Percentiles rank a stretch among this genome's conserved stretches.
phyloP scores from a whole-genome alignment of 1,140 invertebrate species.

The Lycorma delicatula region DNA sequence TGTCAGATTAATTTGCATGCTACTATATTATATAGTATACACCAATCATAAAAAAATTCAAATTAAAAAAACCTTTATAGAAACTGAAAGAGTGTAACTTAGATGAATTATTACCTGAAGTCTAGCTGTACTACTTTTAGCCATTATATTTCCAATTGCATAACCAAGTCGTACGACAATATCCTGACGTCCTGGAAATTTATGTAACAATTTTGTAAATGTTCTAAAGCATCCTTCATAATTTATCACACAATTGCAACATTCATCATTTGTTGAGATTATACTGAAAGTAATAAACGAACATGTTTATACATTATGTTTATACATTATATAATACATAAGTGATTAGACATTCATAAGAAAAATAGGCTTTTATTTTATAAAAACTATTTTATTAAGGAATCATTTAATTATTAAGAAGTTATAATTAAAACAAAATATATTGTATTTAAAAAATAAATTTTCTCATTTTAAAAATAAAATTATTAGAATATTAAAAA shows the following conservation, averaged over 20 bases:
- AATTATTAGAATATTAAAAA: too few species aligned
- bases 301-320: too few species aligned
- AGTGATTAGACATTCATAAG: too few species aligned
- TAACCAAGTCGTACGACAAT: slow-evolving; percentile 64
- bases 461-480: too few species aligned
- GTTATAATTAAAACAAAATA: too few species aligned
- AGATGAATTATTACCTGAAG: slow-evolving; percentile 39
- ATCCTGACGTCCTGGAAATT: slow-evolving; percentile 50
- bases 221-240: slow-evolving; percentile 42
- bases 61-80: neutral
- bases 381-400: too few species aligned
- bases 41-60: slow-evolving; percentile 1
- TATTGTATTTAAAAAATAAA: too few species aligned
- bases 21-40: neutral
- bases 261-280: slow-evolving; percentile 61
- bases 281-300: slow-evolving; percentile 63
- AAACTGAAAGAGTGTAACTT: neutral
- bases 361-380: too few species aligned
- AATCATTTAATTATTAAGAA: too few species aligned
- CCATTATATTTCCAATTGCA: slow-evolving; percentile 68
- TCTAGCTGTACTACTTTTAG: slow-evolving; percentile 54
- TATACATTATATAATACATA: too few species aligned
- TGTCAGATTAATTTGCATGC: too few species aligned
- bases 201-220: slow-evolving; percentile 46
- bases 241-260: slow-evolving; percentile 55